Conservation (phyloP, 2,888 invertebrate genomes). For the Syritta pipiens region DNA sequence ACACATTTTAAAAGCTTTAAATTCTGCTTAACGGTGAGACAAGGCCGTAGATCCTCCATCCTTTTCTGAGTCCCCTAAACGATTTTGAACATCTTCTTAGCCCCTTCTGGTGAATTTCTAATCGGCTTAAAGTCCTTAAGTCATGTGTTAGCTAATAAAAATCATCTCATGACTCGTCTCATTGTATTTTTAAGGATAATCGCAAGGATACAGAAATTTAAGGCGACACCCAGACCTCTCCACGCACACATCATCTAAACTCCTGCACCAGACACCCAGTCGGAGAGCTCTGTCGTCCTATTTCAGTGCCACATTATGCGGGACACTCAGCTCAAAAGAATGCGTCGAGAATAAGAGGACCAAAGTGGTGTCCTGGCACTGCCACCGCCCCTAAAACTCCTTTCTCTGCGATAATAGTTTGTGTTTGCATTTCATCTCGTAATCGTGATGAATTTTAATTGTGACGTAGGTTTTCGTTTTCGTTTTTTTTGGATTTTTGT, state of each 20-base stretch:
- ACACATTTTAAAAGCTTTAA: too few relatives aligned
- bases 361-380: not conserved
- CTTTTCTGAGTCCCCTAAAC: too few relatives aligned
- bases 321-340: slow-evolving; percentile 14
- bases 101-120: not conserved
- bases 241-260: too few relatives aligned
- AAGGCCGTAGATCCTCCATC: too few relatives aligned
- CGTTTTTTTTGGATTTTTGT: slow-evolving; percentile 22
- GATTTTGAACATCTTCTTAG: not conserved
- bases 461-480: slow-evolving; percentile 55
- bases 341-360: slow-evolving; percentile 1
- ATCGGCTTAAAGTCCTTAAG: not conserved
- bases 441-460: slow-evolving; percentile 69
- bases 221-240: too few relatives aligned
- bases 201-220: too few relatives aligned
- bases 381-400: slow-evolving; percentile 47
- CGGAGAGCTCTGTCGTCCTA: slow-evolving; percentile 1
- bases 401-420: slow-evolving; percentile 47
- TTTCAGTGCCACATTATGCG: slow-evolving; percentile 20
- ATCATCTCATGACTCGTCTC: too few relatives aligned
- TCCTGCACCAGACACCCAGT: slow-evolving; percentile 21
- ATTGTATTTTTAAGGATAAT: too few relatives aligned
- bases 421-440: slow-evolving; percentile 62
- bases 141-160: too few relatives aligned
- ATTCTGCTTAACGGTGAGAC: too few relatives aligned